Base-by-base conservation (phyloP, 2,797 vertebrate species). In the Danio tinwini region DNA sequence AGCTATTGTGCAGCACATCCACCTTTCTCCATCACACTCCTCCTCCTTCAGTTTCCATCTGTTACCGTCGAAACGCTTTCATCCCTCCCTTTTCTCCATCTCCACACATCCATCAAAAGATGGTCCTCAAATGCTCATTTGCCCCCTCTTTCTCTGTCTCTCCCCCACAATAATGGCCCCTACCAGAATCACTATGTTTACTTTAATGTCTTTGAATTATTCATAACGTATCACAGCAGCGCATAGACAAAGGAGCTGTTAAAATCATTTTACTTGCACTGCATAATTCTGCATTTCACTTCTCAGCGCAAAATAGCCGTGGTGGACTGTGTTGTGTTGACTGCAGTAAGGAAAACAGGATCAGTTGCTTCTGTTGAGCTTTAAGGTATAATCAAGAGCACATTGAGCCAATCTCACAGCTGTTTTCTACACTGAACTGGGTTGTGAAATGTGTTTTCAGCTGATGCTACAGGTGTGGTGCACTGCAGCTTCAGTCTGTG, bases 1-100 rank as follows among this genome's bases (percentile, higher is more conserved):
- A 44, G 10, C 49, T 59, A 44, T 69, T 21, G 65, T 79, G 67
- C 61, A 63, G 77, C 45, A 63, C 49, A 45, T 75, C 50, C 47
- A 44, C 44, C 70, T 62, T 16, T 17, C 76, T 69, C 76, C 72
- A 64, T 81, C 83, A 13, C 70, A 42, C 29, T 61, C 58, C 44
- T 64, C 29, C 71, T 70, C 75, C 82, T 85, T 85, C 85, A 88
- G 87, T 88, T 89, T 91, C 86, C 87, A 91, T 93, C 91, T 91
- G 93, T 94, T 92, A 81, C 91, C 90, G 94, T 93, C 88, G 91
- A 80, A 93, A 93, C 92, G 58, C 29, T 56, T 90, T 92, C 88
- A 92, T 92, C 88, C 83, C 69, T 79, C 77, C 81, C 83, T 78
- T 45, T 68, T 47, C 47, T 59, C 82, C 81, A 74, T 16, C 74